Evolutionary conservation across 1,140 invertebrate species (phyloP).

Genomic region (Reticulitermes speratus): DNA sequence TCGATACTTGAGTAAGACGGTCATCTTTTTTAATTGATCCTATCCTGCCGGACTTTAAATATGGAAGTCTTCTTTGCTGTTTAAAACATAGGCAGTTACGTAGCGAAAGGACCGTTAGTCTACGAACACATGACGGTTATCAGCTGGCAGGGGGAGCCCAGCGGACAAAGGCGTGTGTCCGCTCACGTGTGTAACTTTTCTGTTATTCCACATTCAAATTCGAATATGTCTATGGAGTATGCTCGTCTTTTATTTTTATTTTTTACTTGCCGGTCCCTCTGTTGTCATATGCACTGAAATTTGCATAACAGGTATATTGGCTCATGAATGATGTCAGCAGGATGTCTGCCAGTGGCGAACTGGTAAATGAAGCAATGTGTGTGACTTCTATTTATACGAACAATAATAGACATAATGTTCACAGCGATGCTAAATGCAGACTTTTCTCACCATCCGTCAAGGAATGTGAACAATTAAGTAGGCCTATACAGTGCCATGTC

Average conservation of each 20-base stretch:
- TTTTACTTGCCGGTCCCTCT: neutral
- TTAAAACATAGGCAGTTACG: neutral
- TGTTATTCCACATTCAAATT: slow-evolving; percentile 17
- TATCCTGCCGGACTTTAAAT: neutral
- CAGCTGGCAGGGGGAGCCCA: neutral
- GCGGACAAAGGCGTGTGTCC: neutral
- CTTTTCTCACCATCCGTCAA: no score
- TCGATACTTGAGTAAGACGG: no score
- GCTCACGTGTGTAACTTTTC: neutral
- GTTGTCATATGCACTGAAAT: neutral
- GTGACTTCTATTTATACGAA: no score
- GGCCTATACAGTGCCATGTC: no score
- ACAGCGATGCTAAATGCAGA: no score
- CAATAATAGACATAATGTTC: no score
- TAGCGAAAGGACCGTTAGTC: neutral
- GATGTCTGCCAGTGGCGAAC: neutral
- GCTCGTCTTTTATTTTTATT: neutral
- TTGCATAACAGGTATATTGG: slow-evolving; percentile 11
- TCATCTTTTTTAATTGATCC: no score
- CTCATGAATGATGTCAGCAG: neutral
- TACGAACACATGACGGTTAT: neutral
- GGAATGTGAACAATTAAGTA: no score
- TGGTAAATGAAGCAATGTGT: neutral
- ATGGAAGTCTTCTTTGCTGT: neutral
- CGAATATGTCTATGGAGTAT: neutral